Evolutionary conservation across 2,888 invertebrate genomes (phyloP), one percentile per base, ranked within the genome.

Genomic region (Sicus ferrugineus): DNA sequence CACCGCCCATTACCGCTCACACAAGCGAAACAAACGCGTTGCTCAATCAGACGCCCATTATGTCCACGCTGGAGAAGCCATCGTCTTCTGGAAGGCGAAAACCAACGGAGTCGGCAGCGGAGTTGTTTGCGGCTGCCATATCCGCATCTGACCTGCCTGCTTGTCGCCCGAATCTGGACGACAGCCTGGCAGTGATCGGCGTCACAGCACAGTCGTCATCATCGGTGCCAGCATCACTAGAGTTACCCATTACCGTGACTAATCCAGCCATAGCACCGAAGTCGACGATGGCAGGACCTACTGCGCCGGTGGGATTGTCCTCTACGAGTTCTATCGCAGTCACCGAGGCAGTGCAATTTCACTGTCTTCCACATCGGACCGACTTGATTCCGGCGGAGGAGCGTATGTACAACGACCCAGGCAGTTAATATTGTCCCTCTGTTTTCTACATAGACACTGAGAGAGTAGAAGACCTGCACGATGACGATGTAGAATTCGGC

Each of bases 11-110:
- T 1, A 77, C 80, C 2, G 81, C 81, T 65, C 88, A 90, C 73
- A 92, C 93, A 0, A 89, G 90, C 3, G 93, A 93, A 82, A 93
- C 93, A 0, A 93, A 92, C 75, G 87, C 92, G 4, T 89, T 91
- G 14, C 86, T 93, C 19, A 89, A 93, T 79, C 92, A 91, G 82
- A 92, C 90, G 2, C 90, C 94, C 0, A 94, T 94, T 66, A 94
- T 94, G 94, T 92, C 93, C 1, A 77, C 93, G 0, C 84, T 92
- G 30, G 93, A 93, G 83, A 88, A 91, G 28, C 92, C 93, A 5
- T 87, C 88, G 46, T 72, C 72, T 5, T 70, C 70, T 46, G 65
- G 64, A 0, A 66, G 56, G 16, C 34, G 54, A 19, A 63, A 65
- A 64, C 21, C 70, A 6, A 48, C 61, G 5, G 63, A 30, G 5